Base-by-base conservation (phyloP, 2,113 vertebrate genomes). In the Zapus hudsonius region DNA sequence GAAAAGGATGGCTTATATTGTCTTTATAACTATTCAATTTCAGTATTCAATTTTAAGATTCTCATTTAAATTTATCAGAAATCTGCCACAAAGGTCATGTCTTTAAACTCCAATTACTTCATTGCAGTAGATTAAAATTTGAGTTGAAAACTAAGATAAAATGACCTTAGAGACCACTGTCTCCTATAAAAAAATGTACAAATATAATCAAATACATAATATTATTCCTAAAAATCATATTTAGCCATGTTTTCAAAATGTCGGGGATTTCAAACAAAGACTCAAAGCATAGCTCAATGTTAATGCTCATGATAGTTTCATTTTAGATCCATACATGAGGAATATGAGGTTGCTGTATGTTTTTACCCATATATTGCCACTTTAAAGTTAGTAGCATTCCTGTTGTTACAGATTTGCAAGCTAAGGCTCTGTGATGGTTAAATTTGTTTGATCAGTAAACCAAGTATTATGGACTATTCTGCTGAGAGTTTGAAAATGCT, bases 31-130 rank as follows among this genome's bases (percentile, higher is more conserved):
- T 73, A 38, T 76, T 87, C 7, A 40, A 19, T 85, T 89, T 93
- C 22, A n/a, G n/a, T 73, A 38, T 76, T 87, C 7, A 40, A 19
- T 85, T 89, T 93, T 19, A 84, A 42, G 6, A 84, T 67, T 83
- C 36, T 74, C 47, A 33, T 40, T 83, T 80, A 84, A 84, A 64
- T 89, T 89, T 70, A 80, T 83, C 27, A 89, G 31, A 82, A 78
- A 72, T 84, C 7, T 80, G 22, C 22, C 23, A 87, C 86, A 73
- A 92, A 73, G 19, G 27, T 80, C 12, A 69, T 90, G 22, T 4
- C 90, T 84, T 91, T 78, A 19, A 92, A 70, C 42, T 78, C 42
- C 79, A 40, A 81, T 38, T 47, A 72, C n/a, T 88, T 92, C 23
- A 66, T n/a, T 87, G 27, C 15, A 83, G n/a, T 38, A 70, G 27